Percentiles rank a stretch among this genome's conserved stretches.
phyloP scores from a whole-genome alignment of 2,888 invertebrate genomes.

The Calameuta pallipes region DNA sequence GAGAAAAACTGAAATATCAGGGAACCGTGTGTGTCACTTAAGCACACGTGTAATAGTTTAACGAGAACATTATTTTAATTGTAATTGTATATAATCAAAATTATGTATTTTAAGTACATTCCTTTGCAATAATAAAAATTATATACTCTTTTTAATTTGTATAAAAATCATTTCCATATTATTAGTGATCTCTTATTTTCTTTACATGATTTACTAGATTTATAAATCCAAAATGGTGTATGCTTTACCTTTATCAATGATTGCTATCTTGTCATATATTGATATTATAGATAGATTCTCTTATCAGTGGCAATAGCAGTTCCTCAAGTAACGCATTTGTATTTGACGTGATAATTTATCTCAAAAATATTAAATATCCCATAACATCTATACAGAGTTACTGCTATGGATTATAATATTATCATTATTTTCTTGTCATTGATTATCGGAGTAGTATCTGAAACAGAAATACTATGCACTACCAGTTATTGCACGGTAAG shows the following conservation, averaged over 20 bases:
- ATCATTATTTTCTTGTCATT: slow-evolving; percentile 7
- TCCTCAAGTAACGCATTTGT: not conserved
- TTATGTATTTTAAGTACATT: not conserved
- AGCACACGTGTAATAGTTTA: no score
- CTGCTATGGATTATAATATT: slow-evolving; percentile 7
- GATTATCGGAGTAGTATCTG: slow-evolving; percentile 1
- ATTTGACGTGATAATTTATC: not conserved
- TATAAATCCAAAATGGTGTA: not conserved
- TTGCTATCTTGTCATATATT: not conserved
- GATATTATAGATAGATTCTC: not conserved
- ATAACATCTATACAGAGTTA: not conserved
- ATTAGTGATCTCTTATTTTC: not conserved
- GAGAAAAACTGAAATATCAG: no score
- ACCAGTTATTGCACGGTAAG: slow-evolving; percentile 16
- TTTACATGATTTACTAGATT: not conserved
- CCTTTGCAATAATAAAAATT: not conserved
- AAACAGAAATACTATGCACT: slow-evolving; percentile 16
- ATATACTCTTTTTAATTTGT: not conserved
- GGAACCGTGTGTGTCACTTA: no score
- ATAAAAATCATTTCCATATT: not conserved
- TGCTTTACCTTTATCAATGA: not conserved
- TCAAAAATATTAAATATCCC: not conserved
- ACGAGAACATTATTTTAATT: not conserved
- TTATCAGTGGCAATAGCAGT: not conserved
- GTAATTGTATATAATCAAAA: not conserved